phyloP scores from a whole-genome alignment of 1,140 invertebrate genomes.

The Drosophila nannoptera region DNA sequence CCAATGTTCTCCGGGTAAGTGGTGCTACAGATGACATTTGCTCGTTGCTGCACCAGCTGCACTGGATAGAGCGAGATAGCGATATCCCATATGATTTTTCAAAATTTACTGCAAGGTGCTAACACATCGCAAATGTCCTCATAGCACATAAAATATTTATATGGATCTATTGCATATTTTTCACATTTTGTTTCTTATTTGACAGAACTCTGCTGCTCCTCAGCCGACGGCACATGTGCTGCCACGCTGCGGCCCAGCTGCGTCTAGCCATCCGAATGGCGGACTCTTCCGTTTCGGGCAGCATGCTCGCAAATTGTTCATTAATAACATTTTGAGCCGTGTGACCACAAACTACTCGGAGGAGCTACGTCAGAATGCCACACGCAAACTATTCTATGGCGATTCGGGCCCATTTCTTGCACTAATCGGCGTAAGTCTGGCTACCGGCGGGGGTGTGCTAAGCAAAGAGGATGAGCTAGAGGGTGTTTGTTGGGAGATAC shows the following conservation, averaged over 20 bases:
- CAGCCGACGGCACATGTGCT: constrained; percentile 29
- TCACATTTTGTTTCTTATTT: neutral
- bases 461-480: constrained; percentile 90
- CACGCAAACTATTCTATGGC: constrained; percentile 83
- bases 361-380: constrained; percentile 83
- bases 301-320: constrained; percentile 83
- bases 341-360: constrained; percentile 84
- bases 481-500: constrained; percentile 88
- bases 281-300: constrained; percentile 81
- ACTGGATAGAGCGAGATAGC: neutral
- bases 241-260: constrained; percentile 23
- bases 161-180: neutral
- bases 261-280: constrained; percentile 49
- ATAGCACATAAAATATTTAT: neutral
- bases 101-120: no score
- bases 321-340: constrained; percentile 85
- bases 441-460: constrained; percentile 86
- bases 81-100: no score
- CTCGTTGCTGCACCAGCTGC: no score
- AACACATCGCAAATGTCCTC: constrained; percentile 3
- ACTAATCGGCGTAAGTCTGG: constrained; percentile 86
- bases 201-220: constrained; percentile 39
- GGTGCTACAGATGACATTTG: neutral
- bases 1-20: constrained; percentile 65
- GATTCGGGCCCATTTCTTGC: constrained; percentile 88